These are phyloP conservation scores for Leptinotarsa peninsularis DNA, from an alignment of 2,888 invertebrate genomes.

Conservation along the genomic window DNA sequence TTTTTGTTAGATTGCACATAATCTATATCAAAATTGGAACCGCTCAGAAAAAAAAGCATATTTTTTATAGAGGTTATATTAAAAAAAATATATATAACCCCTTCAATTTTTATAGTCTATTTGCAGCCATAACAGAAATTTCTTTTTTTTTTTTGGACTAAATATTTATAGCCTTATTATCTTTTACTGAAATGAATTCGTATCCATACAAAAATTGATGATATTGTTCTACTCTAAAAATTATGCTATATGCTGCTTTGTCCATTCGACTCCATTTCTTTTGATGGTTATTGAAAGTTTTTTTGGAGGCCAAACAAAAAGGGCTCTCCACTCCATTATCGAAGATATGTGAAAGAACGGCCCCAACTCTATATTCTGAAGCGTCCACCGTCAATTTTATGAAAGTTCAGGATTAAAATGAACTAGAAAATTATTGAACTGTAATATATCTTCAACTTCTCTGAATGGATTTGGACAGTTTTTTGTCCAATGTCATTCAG, in stretches of 20 bases:
- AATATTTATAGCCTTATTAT: conserved; percentile 45
- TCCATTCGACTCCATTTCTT: conserved; percentile 42
- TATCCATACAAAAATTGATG: conserved; percentile 58
- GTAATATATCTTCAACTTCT: conserved; percentile 37
- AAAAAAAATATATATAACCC: too few relatives aligned
- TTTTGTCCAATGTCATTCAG: conserved; percentile 28
- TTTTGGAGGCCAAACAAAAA: conserved; percentile 54
- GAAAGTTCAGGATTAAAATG: conserved; percentile 34
- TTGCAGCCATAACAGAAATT: conserved; percentile 56
- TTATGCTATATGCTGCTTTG: conserved; percentile 5
- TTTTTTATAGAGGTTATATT: too few relatives aligned
- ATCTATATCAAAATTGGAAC: too few relatives aligned
- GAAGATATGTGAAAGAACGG: conserved; percentile 26
- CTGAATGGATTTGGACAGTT: conserved; percentile 33
- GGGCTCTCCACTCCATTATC: conserved; percentile 55
- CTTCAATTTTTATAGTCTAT: conserved; percentile 40
- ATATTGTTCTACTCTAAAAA: conserved; percentile 55
- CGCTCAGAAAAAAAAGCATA: too few relatives aligned
- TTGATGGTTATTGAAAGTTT: conserved; percentile 50
- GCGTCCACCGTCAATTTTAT: not conserved
- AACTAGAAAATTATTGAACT: conserved; percentile 16
- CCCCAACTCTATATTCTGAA: not conserved
- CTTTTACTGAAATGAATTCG: too few relatives aligned
- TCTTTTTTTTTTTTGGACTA: conserved; percentile 54
- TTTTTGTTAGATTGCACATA: too few relatives aligned